phyloP scores from a whole-genome alignment of 2,888 invertebrate genomes.

The Melikaiella ostensackeni region DNA sequence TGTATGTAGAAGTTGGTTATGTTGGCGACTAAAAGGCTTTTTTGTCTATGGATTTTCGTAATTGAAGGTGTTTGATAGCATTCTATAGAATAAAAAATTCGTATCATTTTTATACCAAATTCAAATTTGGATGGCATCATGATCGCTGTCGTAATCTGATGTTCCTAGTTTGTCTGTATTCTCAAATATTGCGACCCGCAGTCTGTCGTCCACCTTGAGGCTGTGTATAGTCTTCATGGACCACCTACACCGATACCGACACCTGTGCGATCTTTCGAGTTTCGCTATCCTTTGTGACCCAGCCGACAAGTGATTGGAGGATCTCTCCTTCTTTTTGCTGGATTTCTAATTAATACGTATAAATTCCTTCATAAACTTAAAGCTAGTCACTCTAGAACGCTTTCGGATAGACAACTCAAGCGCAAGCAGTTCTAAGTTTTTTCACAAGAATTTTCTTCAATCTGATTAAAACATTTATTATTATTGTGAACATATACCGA shows the following conservation, averaged over 20 bases:
- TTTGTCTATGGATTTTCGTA: too few relatives aligned
- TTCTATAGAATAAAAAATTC: too few relatives aligned
- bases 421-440: background rate
- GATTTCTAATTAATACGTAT: background rate
- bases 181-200: background rate
- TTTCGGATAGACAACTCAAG: background rate
- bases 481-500: too few relatives aligned
- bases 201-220: constrained; percentile 4
- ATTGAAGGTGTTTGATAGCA: too few relatives aligned
- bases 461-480: too few relatives aligned
- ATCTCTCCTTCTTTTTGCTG: background rate
- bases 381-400: background rate
- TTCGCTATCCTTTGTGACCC: constrained; percentile 4
- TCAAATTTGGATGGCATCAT: background rate
- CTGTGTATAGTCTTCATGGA: background rate
- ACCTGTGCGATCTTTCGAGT: background rate
- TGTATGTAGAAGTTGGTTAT: too few relatives aligned
- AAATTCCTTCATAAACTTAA: background rate
- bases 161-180: constrained; percentile 16
- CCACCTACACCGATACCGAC: background rate
- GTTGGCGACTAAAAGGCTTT: too few relatives aligned
- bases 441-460: background rate
- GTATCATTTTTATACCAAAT: too few relatives aligned
- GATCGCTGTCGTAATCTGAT: constrained; percentile 30
- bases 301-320: background rate